A percentile compares a stretch with the other conserved stretches of the same genome.
phyloP scores from a whole-genome alignment of 1,140 invertebrate species.

The Monomorium pharaonis region DNA sequence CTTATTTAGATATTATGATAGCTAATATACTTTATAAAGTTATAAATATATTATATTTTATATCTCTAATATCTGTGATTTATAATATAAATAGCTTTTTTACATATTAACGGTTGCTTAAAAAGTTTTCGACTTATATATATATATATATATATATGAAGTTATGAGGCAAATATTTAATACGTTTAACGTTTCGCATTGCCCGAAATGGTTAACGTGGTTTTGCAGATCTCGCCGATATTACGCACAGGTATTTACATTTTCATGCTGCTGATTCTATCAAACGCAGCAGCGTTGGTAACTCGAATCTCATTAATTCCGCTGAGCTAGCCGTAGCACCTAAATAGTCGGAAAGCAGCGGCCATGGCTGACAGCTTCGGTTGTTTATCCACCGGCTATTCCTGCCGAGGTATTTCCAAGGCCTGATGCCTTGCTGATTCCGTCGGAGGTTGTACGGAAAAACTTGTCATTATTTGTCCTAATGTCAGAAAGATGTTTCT shows the following conservation, averaged over 20 bases:
- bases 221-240: constrained; percentile 14
- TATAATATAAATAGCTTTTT: background rate
- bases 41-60: background rate
- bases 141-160: background rate
- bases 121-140: background rate
- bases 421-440: constrained; percentile 37
- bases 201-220: constrained; percentile 39
- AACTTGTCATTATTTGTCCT: constrained; percentile 31
- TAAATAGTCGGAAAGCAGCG: constrained; percentile 57
- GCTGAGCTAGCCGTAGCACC: constrained; percentile 57
- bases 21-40: background rate
- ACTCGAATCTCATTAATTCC: constrained; percentile 68
- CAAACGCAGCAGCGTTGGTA: constrained; percentile 64
- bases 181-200: constrained; percentile 11
- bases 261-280: constrained; percentile 70
- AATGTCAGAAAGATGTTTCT: background rate
- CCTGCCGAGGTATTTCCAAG: constrained; percentile 66
- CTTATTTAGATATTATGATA: background rate
- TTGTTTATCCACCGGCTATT: constrained; percentile 60
- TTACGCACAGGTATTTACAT: constrained; percentile 60
- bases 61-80: background rate
- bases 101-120: background rate
- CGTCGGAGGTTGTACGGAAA: constrained; percentile 19
- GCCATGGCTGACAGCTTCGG: constrained; percentile 32
- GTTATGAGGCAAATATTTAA: background rate